A percentile compares a stretch with the other conserved stretches of the same genome.
phyloP scores from a whole-genome alignment of 2,113 vertebrate species.

The Misgurnus mizolepis region DNA sequence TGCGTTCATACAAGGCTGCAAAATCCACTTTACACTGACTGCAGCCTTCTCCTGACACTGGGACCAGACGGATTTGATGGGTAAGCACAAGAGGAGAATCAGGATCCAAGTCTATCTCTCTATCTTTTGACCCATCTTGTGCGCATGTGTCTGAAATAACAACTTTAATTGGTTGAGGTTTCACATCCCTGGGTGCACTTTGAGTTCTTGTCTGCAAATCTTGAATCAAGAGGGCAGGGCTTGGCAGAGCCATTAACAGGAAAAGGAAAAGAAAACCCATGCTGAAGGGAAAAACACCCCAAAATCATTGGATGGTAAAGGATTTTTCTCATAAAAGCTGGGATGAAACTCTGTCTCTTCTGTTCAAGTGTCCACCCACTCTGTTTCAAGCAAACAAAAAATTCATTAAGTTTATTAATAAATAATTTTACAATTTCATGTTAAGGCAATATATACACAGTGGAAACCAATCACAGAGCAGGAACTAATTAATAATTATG shows the following conservation, averaged over 20 bases:
- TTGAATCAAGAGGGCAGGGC: conserved; percentile 47
- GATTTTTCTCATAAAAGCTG: not conserved
- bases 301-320: not conserved
- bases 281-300: not conserved
- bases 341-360: not conserved
- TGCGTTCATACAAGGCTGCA: conserved; percentile 57
- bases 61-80: conserved; percentile 71
- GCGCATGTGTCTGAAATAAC: conserved; percentile 64
- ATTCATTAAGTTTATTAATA: not conserved
- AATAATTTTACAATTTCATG: not conserved
- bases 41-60: conserved; percentile 39
- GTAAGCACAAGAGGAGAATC: conserved; percentile 74
- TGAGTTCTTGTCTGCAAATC: conserved; percentile 57
- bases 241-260: conserved; percentile 56
- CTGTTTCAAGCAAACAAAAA: not conserved
- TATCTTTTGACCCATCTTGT: conserved; percentile 55
- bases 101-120: conserved; percentile 64
- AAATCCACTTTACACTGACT: conserved; percentile 65
- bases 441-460: no score
- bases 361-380: not conserved
- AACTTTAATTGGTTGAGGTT: conserved; percentile 63
- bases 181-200: conserved; percentile 47
- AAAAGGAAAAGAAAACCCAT: conserved; percentile 56
- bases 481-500: no score
- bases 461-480: no score